Conservation (phyloP, 2,113 vertebrate species). For the Ceyx cyanopectus region DNA sequence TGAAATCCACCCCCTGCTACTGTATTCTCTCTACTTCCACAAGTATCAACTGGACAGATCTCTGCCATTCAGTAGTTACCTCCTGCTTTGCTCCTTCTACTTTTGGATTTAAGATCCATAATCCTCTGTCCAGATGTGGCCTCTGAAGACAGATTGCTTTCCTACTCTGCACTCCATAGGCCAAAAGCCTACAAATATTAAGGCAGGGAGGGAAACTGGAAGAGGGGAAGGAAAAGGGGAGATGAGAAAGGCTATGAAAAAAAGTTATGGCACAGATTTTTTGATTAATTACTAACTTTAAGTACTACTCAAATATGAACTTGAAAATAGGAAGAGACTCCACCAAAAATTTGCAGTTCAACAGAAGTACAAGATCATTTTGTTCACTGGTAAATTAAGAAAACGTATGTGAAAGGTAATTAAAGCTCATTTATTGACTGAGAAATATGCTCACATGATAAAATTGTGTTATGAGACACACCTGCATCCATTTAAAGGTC, state of each 20-base stretch:
- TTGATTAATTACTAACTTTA: background rate
- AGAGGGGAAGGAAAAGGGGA: background rate
- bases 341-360: background rate
- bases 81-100: background rate
- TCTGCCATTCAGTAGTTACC: background rate
- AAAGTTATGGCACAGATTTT: background rate
- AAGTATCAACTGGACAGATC: background rate
- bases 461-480: constrained; percentile 41
- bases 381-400: background rate
- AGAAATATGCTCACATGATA: constrained; percentile 13
- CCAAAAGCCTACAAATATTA: background rate
- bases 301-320: background rate
- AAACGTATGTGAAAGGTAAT: constrained; percentile 38
- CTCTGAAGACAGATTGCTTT: background rate
- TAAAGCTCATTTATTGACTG: constrained; percentile 26
- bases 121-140: background rate
- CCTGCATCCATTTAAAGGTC: constrained; percentile 61
- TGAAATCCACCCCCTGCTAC: background rate
- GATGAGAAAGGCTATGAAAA: background rate
- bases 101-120: background rate
- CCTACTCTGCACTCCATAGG: background rate
- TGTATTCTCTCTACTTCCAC: background rate
- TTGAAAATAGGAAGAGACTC: background rate
- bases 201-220: background rate
- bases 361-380: background rate